These are phyloP conservation scores for Ariopsis seemanni DNA, from an alignment of 2,113 vertebrate species.

Conservation along the genomic window DNA sequence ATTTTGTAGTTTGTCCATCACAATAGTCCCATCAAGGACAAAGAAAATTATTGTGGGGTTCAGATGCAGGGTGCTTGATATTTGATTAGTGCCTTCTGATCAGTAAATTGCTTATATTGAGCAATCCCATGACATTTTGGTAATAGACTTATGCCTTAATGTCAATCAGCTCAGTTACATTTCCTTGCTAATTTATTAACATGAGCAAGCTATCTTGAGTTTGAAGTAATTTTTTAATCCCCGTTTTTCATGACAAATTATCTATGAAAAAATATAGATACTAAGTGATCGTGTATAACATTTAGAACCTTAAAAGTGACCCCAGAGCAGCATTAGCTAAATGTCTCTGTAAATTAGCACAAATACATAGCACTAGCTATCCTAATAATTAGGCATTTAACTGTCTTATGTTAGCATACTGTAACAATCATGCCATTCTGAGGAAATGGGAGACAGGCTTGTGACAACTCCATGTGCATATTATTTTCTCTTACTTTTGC, in stretches of 20 bases:
- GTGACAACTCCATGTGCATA: no score
- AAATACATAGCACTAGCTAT: neutral
- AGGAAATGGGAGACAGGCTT: no score
- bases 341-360: neutral
- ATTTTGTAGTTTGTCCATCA: neutral
- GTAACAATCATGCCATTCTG: no score
- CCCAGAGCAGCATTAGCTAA: neutral
- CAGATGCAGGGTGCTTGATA: neutral
- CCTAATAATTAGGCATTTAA: neutral
- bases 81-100: constrained; percentile 1
- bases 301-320: neutral
- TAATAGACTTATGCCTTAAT: no score
- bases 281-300: neutral
- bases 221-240: no score
- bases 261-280: neutral
- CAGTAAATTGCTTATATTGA: neutral
- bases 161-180: no score
- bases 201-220: no score
- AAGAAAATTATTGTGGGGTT: neutral
- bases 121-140: no score
- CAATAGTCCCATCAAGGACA: neutral
- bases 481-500: no score
- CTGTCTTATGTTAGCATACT: neutral
- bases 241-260: neutral
- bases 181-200: no score